Evolutionary conservation across 2,888 invertebrate genomes (phyloP), one percentile per base, ranked within the genome.

Genomic region (Lutraria lutraria): DNA sequence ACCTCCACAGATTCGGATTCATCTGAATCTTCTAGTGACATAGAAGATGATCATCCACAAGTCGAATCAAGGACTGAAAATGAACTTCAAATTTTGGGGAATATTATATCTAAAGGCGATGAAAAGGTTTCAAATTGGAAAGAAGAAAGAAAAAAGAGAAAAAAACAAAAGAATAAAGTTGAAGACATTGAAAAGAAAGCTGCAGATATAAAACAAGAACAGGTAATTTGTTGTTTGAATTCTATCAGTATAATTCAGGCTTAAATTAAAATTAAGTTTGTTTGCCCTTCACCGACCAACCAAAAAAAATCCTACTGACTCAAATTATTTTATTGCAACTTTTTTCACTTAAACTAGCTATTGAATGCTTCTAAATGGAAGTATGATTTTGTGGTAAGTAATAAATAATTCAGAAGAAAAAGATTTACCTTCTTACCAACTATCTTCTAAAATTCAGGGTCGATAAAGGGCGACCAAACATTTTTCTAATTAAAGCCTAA

Each of bases 81-180:
- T 79, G 91, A 91, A 63, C 88, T 95, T 10, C 91, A 93, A 81
- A 86, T 95, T 43, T 92, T 95, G 12, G 94, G 94, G 10, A 92
- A 93, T 56, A 94, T 95, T n/a, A 93, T 86, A 84, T 92, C 93
- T 15, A 90, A 88, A 83, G 91, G 89, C 76, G 86, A 91, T 81
- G 79, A 89, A 21, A 21, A 43, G 43, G 81, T 34, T 56, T 43
- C 76, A 19, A 80, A 31, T 56, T 43, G 15, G 16, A 63, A 86
- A 76, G 90, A 84, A 88, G 85, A 95, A 97, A 93, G 94, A 97
- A 92, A 94, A 95, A 89, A 82, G 94, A 94, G 85, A 93, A 43
- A n/a, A n/a, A 93, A 86, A 94, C 94, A 92, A 90, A 90, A 92
- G 85, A 94, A 94, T 92, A 92, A 91, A 29, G 90, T 86, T 63